phyloP scores from a whole-genome alignment of 53 echinoderm and acorn worm genomes.

The Astropecten irregularis region DNA sequence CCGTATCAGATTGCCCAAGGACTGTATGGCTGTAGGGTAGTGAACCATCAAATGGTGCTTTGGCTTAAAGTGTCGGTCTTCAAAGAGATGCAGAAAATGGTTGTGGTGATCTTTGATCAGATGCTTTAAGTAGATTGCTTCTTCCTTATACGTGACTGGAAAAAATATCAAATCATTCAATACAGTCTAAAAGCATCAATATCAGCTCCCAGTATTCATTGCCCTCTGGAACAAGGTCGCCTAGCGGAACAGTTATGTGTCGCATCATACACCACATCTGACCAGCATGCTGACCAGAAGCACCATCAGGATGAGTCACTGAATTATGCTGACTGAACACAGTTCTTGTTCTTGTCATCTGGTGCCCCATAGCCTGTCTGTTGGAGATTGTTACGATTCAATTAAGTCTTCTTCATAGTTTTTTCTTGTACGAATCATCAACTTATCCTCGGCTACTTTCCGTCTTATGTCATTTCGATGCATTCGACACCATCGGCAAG shows the following conservation, averaged over 20 bases:
- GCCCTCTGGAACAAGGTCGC: constrained; percentile 58
- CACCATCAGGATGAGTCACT: constrained; percentile 49
- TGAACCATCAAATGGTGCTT: constrained; percentile 64
- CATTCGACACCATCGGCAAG: constrained; percentile 34
- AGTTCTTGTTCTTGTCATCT: constrained; percentile 61
- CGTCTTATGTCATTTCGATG: background rate
- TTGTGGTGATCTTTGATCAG: constrained; percentile 56
- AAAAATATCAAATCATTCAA: constrained; percentile 63
- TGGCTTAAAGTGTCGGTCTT: constrained; percentile 34
- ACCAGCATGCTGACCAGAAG: constrained; percentile 64
- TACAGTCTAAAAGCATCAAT: constrained; percentile 49
- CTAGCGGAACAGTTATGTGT: constrained; percentile 54
- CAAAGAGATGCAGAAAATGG: constrained; percentile 8
- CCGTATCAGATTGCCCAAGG: constrained; percentile 26
- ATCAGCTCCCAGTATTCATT: constrained; percentile 52
- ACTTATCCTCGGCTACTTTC: background rate
- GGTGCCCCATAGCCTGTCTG: constrained; percentile 21
- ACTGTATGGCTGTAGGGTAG: constrained; percentile 43
- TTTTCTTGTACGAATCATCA: background rate
- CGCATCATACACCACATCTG: constrained; percentile 64
- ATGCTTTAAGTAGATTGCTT: constrained; percentile 44
- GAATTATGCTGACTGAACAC: background rate
- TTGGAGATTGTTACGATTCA: background rate
- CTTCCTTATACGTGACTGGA: constrained; percentile 36
- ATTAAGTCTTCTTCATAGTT: background rate